Evolutionary conservation across 2,888 invertebrate species (phyloP).

Genomic region (Dione vanillae): DNA sequence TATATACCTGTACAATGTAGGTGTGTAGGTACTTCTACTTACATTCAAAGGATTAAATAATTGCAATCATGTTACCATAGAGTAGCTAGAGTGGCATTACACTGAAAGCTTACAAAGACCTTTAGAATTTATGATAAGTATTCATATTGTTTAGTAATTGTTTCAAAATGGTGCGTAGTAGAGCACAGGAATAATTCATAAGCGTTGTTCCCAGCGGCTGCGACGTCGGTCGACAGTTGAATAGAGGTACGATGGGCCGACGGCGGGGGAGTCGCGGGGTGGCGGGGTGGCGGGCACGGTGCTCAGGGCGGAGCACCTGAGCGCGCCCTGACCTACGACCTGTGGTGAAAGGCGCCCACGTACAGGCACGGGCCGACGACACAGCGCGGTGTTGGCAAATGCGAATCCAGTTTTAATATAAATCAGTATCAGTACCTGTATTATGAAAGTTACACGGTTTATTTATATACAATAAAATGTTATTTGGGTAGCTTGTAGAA

Average conservation of each 20-base stretch:
- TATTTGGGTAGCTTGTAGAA: not conserved
- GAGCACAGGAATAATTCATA: constrained; percentile 80
- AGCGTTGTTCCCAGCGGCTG: constrained; percentile 75
- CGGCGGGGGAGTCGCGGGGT: constrained; percentile 60
- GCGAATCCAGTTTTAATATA: constrained; percentile 62
- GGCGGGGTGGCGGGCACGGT: constrained; percentile 53
- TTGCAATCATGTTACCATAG: constrained; percentile 12
- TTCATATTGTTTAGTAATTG: constrained; percentile 81
- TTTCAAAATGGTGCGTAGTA: constrained; percentile 68
- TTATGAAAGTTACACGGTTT: constrained; percentile 17
- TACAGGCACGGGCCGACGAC: constrained; percentile 66
- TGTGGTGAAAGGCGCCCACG: constrained; percentile 80
- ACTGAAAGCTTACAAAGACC: constrained; percentile 62
- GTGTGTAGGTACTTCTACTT: not conserved
- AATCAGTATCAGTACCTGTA: constrained; percentile 37
- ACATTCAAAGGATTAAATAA: not conserved
- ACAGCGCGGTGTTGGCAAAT: constrained; percentile 69
- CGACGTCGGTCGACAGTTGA: constrained; percentile 78
- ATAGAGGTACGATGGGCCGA: constrained; percentile 78
- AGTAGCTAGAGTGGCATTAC: constrained; percentile 36
- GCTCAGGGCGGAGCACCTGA: constrained; percentile 81
- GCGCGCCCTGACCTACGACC: constrained; percentile 84
- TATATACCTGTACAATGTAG: not conserved
- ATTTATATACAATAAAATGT: constrained; percentile 5
- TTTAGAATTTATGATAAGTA: constrained; percentile 75